Base-by-base conservation (phyloP, 2,888 invertebrate species). In the Drosophila picticornis region DNA sequence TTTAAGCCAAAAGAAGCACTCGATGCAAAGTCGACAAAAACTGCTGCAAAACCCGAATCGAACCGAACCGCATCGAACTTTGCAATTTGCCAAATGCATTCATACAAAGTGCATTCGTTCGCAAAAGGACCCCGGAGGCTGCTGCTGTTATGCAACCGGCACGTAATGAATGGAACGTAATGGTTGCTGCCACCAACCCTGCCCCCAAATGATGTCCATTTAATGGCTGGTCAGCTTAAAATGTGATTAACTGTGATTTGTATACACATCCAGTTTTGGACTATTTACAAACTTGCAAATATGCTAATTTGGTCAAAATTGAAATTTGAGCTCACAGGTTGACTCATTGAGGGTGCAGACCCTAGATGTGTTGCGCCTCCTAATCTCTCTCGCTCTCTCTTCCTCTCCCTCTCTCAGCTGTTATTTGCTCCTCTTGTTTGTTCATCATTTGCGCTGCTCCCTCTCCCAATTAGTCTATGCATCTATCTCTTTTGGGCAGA, bases 241-340 rank as follows among this genome's bases (percentile, higher is more conserved):
- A 85, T 80, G 78, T 87, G 85, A 87, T 86, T 86, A 85, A 68
- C 75, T 55, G 50, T 85, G 87, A 87, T 86, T 85, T 85, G 84
- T 80, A 71, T 72, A 76, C 40, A 40, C 43, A 67, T 59, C 48
- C 6, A 31, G 69, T 60, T 70, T 65, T 68, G 31, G 46, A 48
- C 51, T 70, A 46, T 80, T 70, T 78, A 63, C 68, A 29, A 36
- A 52, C 50, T 60, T 60, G 25, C 59, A 63, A 82, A 77, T 79
- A 87, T 85, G 86, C 87, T 85, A 87, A 86, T 87, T 74, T 57
- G 69, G 70, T 62, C 53, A 29, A 74, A 83, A 84, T 72, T 69
- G 64, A 76, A 85, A 87, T 75, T 72, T 71, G 62, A 36, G 71
- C 19, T 52, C 63, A 56, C 79, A 76, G 75, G 69, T 72, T 64